Percentiles rank a stretch among this genome's conserved stretches.
Evolutionary conservation across 2,113 vertebrate genomes (phyloP).

Genomic region (Aptenodytes patagonicus): DNA sequence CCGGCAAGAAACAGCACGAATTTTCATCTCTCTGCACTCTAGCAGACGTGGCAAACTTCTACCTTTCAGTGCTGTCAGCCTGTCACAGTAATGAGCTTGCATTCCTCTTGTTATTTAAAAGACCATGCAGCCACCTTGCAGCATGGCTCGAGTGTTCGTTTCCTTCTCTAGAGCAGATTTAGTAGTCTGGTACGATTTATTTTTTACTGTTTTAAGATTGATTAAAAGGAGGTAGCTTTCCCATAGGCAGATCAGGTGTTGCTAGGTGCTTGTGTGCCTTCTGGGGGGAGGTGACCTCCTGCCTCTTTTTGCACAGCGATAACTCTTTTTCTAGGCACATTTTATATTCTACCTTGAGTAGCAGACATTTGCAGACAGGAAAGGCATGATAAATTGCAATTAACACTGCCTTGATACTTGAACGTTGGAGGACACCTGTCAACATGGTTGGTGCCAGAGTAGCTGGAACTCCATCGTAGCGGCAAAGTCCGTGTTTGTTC

Average conservation of each 20-base stretch:
- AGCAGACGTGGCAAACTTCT: neutral
- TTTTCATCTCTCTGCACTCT: neutral
- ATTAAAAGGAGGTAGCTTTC: neutral
- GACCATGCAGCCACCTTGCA: neutral
- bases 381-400: slow-evolving; percentile 38
- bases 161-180: neutral
- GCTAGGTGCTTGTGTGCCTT: neutral
- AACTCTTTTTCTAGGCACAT: neutral
- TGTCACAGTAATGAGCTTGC: slow-evolving; percentile 23
- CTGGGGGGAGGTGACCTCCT: neutral
- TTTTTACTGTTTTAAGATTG: neutral
- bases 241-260: neutral
- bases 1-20: neutral
- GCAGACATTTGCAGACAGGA: slow-evolving; percentile 28
- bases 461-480: neutral
- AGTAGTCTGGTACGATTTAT: neutral
- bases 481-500: slow-evolving; percentile 34
- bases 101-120: neutral
- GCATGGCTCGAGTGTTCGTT: neutral
- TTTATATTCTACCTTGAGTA: neutral
- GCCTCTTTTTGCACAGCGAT: neutral
- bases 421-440: slow-evolving; percentile 43
- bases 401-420: slow-evolving; percentile 34
- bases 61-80: neutral
- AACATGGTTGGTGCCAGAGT: slow-evolving; percentile 18